phyloP scores from a whole-genome alignment of 2,888 invertebrate genomes.

The Tipula helvola region DNA sequence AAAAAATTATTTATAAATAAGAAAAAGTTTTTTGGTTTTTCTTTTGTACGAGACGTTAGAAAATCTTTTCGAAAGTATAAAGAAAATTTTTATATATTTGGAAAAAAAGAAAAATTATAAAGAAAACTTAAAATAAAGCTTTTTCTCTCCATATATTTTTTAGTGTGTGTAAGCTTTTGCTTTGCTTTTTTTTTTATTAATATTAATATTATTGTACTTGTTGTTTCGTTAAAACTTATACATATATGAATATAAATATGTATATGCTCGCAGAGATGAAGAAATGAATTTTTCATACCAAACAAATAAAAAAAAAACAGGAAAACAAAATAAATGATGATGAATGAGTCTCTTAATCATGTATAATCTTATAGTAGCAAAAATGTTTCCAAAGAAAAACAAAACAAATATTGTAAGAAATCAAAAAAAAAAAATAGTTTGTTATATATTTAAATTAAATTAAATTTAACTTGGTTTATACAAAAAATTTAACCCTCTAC shows the following conservation, averaged over 20 bases:
- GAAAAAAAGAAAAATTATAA: neutral
- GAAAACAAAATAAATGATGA: neutral
- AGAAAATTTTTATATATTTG: neutral
- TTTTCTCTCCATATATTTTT: conserved; percentile 6
- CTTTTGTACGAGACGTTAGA: neutral
- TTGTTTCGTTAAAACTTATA: neutral
- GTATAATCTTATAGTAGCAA: conserved; percentile 4
- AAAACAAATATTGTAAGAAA: neutral
- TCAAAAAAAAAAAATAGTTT: neutral
- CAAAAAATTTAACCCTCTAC: neutral
- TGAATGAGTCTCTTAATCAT: neutral
- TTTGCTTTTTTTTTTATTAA: neutral
- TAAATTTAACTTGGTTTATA: neutral
- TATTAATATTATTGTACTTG: conserved; percentile 9
- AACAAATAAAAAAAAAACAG: neutral
- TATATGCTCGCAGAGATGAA: neutral
- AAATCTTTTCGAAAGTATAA: neutral
- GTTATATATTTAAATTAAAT: neutral
- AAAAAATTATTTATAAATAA: neutral
- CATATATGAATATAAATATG: neutral
- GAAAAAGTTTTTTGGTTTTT: neutral
- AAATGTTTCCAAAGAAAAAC: neutral
- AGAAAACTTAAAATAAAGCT: neutral
- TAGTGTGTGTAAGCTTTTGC: neutral
- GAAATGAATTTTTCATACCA: neutral